Conservation (phyloP, 1,140 invertebrate genomes). For the Latrodectus geometricus region DNA sequence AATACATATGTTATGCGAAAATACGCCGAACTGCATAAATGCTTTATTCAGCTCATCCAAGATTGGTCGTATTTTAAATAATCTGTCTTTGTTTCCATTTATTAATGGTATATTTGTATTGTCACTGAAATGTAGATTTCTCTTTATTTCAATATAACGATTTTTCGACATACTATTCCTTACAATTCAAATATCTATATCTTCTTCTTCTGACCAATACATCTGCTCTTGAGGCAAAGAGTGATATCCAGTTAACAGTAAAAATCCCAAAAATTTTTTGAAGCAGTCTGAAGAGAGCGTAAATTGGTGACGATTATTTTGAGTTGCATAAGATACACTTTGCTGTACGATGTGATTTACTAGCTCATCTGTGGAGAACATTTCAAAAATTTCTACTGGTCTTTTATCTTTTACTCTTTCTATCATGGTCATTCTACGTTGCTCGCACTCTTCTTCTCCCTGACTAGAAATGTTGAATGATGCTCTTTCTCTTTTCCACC, state of each 20-base stretch:
- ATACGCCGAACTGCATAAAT: conserved; percentile 39
- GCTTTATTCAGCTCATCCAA: conserved; percentile 41
- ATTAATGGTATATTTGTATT: conserved; percentile 41
- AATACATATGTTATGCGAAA: conserved; percentile 41
- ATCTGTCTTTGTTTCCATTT: conserved; percentile 40
- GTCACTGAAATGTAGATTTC: conserved; percentile 40
- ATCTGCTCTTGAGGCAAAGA: conserved; percentile 41
- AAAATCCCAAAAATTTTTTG: conserved; percentile 35
- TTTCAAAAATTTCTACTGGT: no score
- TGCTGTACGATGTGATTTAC: conserved; percentile 30
- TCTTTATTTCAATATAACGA: conserved; percentile 41
- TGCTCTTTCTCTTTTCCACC: conserved; percentile 17
- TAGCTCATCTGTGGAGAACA: neutral
- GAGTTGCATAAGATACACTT: conserved; percentile 31
- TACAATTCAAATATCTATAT: conserved; percentile 39
- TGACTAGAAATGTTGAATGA: conserved; percentile 17
- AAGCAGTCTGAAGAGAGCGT: conserved; percentile 30
- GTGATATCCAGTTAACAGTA: conserved; percentile 41
- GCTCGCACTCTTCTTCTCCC: conserved; percentile 13
- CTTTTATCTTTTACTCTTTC: conserved; percentile 20
- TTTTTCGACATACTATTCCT: conserved; percentile 38
- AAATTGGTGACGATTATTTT: conserved; percentile 34
- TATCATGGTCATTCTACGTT: conserved; percentile 17
- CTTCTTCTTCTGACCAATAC: conserved; percentile 41
- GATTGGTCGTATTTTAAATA: conserved; percentile 40